Percentiles rank a stretch among this genome's conserved stretches.
Conservation (phyloP, 2,797 vertebrate species). For the Siniperca obscura region DNA sequence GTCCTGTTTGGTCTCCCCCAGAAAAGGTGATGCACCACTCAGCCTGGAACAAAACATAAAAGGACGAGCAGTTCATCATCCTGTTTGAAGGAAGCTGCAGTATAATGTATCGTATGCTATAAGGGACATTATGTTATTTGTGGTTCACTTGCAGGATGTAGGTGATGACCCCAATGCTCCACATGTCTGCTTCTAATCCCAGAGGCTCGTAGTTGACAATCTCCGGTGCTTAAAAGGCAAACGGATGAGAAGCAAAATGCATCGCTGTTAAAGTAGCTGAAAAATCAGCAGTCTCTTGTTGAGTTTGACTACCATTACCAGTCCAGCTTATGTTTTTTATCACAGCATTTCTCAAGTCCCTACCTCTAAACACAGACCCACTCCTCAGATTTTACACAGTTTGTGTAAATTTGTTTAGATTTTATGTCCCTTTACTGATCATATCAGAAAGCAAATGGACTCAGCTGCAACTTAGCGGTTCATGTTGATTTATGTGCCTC, state of each 20-base stretch:
- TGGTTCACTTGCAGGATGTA: slow-evolving; percentile 93
- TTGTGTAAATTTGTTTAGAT: background rate
- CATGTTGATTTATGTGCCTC: too few relatives aligned
- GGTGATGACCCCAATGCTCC: slow-evolving; percentile 98
- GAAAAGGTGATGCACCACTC: slow-evolving; percentile 96
- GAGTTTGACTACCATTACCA: background rate
- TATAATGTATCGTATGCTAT: background rate
- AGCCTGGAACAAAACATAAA: slow-evolving; percentile 80
- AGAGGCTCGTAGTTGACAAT: slow-evolving; percentile 97
- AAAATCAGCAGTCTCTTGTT: background rate
- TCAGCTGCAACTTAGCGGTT: too few relatives aligned
- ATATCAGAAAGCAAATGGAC: background rate
- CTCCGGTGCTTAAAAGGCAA: slow-evolving; percentile 90
- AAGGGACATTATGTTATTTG: background rate
- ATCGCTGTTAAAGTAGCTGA: background rate
- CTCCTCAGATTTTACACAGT: too few relatives aligned
- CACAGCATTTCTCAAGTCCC: background rate
- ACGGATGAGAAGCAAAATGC: background rate
- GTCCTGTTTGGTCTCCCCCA: slow-evolving; percentile 96
- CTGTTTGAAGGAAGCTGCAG: background rate
- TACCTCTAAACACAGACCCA: background rate
- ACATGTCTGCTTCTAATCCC: slow-evolving; percentile 96
- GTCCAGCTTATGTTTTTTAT: background rate
- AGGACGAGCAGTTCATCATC: background rate
- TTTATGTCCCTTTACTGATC: background rate